Evolutionary conservation across 2,113 vertebrate species (phyloP).

Genomic region (Tachycineta bicolor): DNA sequence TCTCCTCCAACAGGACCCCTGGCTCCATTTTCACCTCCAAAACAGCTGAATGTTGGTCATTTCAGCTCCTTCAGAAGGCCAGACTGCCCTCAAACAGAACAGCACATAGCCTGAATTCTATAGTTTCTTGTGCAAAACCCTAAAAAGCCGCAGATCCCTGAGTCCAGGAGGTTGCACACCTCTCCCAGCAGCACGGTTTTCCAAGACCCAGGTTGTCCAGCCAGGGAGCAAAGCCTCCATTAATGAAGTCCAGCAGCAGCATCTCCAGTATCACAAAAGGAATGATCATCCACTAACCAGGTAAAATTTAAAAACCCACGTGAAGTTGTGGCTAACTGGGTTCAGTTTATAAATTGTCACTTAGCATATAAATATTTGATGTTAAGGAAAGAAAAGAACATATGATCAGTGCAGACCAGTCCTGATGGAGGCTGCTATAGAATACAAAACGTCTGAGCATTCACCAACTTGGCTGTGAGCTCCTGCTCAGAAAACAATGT

Average conservation of each 20-base stretch:
- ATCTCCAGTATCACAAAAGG: background rate
- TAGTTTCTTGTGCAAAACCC: background rate
- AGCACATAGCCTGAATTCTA: background rate
- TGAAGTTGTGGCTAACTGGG: background rate
- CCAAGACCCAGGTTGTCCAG: background rate
- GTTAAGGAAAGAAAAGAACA: background rate
- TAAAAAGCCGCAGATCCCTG: background rate
- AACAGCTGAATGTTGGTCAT: background rate
- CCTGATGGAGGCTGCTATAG: background rate
- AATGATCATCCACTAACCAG: background rate
- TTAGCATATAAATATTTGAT: background rate
- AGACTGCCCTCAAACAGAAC: background rate
- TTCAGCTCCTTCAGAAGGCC: background rate
- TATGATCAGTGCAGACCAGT: background rate
- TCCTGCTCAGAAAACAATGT: constrained; percentile 1
- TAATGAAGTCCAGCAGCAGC: background rate
- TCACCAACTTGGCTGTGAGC: background rate
- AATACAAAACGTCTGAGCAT: background rate
- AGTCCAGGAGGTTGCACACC: rapidly evolving
- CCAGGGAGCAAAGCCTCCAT: background rate
- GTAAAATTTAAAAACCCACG: background rate
- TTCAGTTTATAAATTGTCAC: background rate
- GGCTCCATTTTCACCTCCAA: background rate
- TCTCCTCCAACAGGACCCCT: background rate
- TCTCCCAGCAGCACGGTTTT: background rate